These are phyloP conservation scores for Cardiocondyla obscurior DNA, from an alignment of 1,140 invertebrate genomes.

Conservation along the genomic window DNA sequence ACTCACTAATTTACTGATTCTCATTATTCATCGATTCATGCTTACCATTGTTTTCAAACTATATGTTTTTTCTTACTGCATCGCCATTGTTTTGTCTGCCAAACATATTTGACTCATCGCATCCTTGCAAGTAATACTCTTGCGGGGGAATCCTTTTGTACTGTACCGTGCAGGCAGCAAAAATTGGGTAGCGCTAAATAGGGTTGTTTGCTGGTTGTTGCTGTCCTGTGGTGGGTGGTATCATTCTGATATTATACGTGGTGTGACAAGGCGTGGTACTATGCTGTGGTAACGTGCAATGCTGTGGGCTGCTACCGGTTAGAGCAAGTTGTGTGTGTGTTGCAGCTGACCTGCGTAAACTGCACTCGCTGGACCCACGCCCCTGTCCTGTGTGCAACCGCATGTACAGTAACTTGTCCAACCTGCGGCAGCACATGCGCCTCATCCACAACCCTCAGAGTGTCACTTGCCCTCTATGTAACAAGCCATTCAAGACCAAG, in stretches of 20 bases:
- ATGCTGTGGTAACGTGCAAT: conserved; percentile 82
- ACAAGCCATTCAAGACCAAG: conserved; percentile 91
- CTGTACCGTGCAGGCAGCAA: conserved; percentile 79
- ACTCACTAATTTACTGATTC: conserved; percentile 38
- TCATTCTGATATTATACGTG: conserved; percentile 72
- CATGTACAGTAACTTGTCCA: conserved; percentile 92
- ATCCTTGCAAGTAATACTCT: conserved; percentile 60
- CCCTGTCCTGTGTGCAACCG: conserved; percentile 91
- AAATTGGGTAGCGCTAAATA: conserved; percentile 78
- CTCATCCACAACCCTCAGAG: conserved; percentile 91
- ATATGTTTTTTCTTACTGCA: conserved; percentile 62
- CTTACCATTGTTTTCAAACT: conserved; percentile 65
- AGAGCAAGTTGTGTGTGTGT: conserved; percentile 85
- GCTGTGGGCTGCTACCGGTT: conserved; percentile 84
- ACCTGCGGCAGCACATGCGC: conserved; percentile 91
- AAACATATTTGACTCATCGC: conserved; percentile 55
- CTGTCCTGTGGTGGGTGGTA: conserved; percentile 84
- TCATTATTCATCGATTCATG: conserved; percentile 58
- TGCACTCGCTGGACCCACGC: conserved; percentile 88
- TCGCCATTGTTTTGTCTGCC: conserved; percentile 59
- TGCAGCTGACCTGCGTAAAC: conserved; percentile 85
- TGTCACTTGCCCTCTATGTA: conserved; percentile 89
- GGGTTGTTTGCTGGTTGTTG: conserved; percentile 83
- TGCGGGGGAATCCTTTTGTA: conserved; percentile 52
- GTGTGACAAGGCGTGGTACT: conserved; percentile 71